Evolutionary conservation across 64 coral and sea anemone genomes (phyloP), one percentile per base, ranked within the genome.

Genomic region (Catalaphyllia jardinei): DNA sequence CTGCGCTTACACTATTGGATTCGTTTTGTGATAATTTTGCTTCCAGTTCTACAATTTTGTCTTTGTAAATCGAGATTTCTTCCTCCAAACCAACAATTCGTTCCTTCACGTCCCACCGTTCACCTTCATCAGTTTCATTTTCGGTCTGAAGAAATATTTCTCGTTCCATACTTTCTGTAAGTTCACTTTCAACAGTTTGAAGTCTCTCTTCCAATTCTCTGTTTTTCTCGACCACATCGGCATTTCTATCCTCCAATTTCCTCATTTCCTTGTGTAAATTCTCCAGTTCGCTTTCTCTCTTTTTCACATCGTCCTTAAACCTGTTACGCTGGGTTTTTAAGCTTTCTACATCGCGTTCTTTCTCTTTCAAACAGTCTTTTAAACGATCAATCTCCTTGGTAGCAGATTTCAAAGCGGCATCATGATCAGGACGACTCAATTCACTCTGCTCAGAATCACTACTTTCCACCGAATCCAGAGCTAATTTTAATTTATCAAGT

Each of bases 161-260:
- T 25, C 86, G 62, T 72, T 92, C 90, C 62, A 90, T 60, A 71
- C 88, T 91, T 67, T 91, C 29, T 14, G 78, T 78, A 73, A 93
- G 94, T 81, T 95, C 87, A 22, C 75, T 64, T 52, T 95, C 95
- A 15, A 97, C 86, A 27, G 80, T 89, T 61, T 80, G 78, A 8
- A 76, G 80, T 55, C 87, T 94, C n/a, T 73, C 88, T 52, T 88
- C 88, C 19, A 95, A 87, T 67, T 95, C 91, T 88, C 78, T 65
- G n/a, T 83, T 90, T 29, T 76, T 74, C 77, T 87, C 89, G 17
- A 86, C 72, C 16, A 89, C 52, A 76, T 88, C 78, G 15, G 33
- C 80, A 67, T 88, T 88, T 67, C 93, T 89, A 4, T 93, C 90
- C 39, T 86, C 86, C 64, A 95, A 60, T 51, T 82, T 78, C 22